These are phyloP conservation scores for Macrostomum cliftonense DNA, from an alignment of 2,888 invertebrate genomes.

Conservation along the genomic window DNA sequence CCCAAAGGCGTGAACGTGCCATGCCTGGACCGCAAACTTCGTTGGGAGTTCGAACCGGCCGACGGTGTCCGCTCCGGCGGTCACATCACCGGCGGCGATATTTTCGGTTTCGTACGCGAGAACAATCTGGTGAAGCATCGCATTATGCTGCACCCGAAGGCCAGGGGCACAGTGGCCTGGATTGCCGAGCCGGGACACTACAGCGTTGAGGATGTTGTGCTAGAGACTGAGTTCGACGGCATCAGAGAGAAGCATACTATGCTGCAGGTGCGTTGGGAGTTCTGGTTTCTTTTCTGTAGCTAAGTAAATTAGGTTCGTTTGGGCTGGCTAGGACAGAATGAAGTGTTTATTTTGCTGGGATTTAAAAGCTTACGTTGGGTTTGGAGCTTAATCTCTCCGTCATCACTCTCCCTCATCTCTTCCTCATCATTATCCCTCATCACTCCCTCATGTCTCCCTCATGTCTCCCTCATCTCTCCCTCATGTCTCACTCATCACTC, in stretches of 20 bases:
- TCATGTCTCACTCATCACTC: no score
- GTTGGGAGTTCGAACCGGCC: slow-evolving; percentile 77
- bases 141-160: slow-evolving; percentile 76
- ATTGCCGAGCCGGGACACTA: slow-evolving; percentile 83
- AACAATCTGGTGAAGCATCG: slow-evolving; percentile 92
- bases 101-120: slow-evolving; percentile 85
- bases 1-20: slow-evolving; percentile 94
- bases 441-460: no score
- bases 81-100: slow-evolving; percentile 92
- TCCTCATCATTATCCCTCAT: no score
- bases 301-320: no score
- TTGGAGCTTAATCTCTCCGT: no score
- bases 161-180: slow-evolving; percentile 86
- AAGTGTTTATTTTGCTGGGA: no score
- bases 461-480: no score
- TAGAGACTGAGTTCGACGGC: slow-evolving; percentile 96
- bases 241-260: slow-evolving; percentile 73
- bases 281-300: no score
- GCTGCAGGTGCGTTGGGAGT: slow-evolving; percentile 49
- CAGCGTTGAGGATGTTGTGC: slow-evolving; percentile 67
- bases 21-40: slow-evolving; percentile 55
- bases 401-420: no score
- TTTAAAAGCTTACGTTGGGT: no score
- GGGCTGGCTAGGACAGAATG: no score
- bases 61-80: slow-evolving; percentile 54